Percentiles rank a stretch among this genome's conserved stretches.
phyloP scores from a whole-genome alignment of 2,113 vertebrate genomes.

The Chascanopsetta lugubris region DNA sequence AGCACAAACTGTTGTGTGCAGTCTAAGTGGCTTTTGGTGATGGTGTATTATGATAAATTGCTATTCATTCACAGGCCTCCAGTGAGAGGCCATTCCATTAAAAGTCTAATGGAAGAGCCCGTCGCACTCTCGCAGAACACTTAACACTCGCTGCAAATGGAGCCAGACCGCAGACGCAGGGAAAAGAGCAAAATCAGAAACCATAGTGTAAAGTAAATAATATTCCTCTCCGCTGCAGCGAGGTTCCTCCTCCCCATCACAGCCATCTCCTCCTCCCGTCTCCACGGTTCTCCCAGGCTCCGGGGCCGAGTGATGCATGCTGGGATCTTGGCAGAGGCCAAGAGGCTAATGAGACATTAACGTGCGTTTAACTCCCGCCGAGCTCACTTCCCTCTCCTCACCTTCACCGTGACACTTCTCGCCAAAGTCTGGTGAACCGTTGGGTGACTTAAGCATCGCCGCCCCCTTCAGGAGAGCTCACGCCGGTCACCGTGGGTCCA shows the following conservation, averaged over 20 bases:
- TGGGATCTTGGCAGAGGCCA: slow-evolving; percentile 78
- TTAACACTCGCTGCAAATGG: slow-evolving; percentile 60
- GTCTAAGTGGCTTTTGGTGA: slow-evolving; percentile 48
- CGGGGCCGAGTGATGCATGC: slow-evolving; percentile 70
- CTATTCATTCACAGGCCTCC: slow-evolving; percentile 56
- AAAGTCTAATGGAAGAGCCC: slow-evolving; percentile 58
- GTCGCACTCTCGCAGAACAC: slow-evolving; percentile 58
- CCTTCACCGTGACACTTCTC: slow-evolving; percentile 54
- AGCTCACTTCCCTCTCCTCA: slow-evolving; percentile 57
- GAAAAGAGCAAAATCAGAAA: slow-evolving; percentile 51
- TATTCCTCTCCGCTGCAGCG: slow-evolving; percentile 59
- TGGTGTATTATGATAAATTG: slow-evolving; percentile 64
- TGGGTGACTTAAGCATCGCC: slow-evolving; percentile 72
- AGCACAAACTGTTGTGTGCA: slow-evolving; percentile 36
- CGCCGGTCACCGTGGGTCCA: slow-evolving; percentile 43
- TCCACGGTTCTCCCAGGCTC: slow-evolving; percentile 55
- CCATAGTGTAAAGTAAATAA: slow-evolving; percentile 75
- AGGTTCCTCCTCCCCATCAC: slow-evolving; percentile 26
- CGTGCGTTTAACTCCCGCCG: slow-evolving; percentile 84
- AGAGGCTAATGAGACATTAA: slow-evolving; percentile 93
- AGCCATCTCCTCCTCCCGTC: slow-evolving; percentile 59
- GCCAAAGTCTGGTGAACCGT: slow-evolving; percentile 76
- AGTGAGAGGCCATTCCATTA: slow-evolving; percentile 63
- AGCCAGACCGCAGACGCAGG: slow-evolving; percentile 30
- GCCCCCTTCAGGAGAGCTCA: slow-evolving; percentile 63